These are phyloP conservation scores for Phainopepla nitens DNA, from an alignment of 2,113 vertebrate species.

Conservation along the genomic window DNA sequence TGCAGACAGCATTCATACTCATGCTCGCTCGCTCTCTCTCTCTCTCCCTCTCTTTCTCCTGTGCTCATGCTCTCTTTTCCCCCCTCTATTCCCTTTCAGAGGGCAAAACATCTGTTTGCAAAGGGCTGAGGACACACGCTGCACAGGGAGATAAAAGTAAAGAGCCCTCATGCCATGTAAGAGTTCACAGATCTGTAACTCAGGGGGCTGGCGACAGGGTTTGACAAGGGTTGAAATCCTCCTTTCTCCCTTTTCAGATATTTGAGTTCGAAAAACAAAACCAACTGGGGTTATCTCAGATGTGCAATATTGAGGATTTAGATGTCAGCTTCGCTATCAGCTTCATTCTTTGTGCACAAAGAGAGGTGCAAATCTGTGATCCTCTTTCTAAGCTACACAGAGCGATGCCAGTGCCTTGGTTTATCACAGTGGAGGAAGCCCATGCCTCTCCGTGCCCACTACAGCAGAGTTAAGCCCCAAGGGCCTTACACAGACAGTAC, in stretches of 20 bases:
- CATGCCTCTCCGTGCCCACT: not conserved
- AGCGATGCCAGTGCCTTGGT: not conserved
- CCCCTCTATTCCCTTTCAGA: not conserved
- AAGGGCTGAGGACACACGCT: not conserved
- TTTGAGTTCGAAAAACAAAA: slow-evolving; percentile 43
- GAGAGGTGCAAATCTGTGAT: slow-evolving; percentile 38
- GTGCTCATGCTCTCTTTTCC: not conserved
- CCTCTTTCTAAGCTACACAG: slow-evolving; percentile 1
- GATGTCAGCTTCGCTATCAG: slow-evolving; percentile 19
- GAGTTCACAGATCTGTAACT: slow-evolving; percentile 36
- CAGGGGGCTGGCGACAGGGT: not conserved
- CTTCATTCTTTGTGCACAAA: slow-evolving; percentile 29
- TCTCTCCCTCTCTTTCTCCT: too few relatives aligned
- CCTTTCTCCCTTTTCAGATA: not conserved
- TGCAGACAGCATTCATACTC: slow-evolving; percentile 42
- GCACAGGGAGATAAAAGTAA: slow-evolving; percentile 32
- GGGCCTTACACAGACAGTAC: not conserved
- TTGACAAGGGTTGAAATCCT: slow-evolving; percentile 37
- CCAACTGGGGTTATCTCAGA: slow-evolving; percentile 19
- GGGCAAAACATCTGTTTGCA: slow-evolving; percentile 40
- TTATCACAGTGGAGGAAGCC: not conserved
- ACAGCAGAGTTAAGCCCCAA: not conserved
- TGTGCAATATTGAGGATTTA: slow-evolving; percentile 38
- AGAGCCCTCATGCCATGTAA: slow-evolving; percentile 17
- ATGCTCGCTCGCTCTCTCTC: not conserved